phyloP scores from a whole-genome alignment of 1,140 invertebrate species.

The Holcopasites calliopsidis region DNA sequence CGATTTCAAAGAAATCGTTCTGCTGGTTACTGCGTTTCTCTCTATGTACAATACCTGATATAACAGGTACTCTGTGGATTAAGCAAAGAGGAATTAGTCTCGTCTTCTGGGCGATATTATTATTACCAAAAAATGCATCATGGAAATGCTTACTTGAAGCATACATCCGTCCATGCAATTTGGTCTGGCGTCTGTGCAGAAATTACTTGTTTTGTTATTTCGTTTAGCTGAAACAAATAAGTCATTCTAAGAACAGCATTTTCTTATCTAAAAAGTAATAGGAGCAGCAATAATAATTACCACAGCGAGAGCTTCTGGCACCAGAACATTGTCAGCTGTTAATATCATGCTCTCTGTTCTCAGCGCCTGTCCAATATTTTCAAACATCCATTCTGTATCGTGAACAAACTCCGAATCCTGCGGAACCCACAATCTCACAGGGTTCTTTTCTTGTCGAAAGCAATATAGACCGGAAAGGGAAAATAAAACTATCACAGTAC shows the following conservation, averaged over 20 bases:
- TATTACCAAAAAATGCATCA: slow-evolving; percentile 2
- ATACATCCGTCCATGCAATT: slow-evolving; percentile 82
- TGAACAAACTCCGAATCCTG: slow-evolving; percentile 84
- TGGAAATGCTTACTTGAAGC: slow-evolving; percentile 81
- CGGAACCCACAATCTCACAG: slow-evolving; percentile 87
- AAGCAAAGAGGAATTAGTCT: slow-evolving; percentile 26
- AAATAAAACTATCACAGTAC: slow-evolving; percentile 69
- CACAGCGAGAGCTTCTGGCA: slow-evolving; percentile 79
- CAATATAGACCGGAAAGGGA: slow-evolving; percentile 71
- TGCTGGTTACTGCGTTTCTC: slow-evolving; percentile 54
- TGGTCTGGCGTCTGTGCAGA: slow-evolving; percentile 54
- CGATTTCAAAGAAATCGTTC: slow-evolving; percentile 73
- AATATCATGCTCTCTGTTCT: slow-evolving; percentile 83
- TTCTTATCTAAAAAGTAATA: background rate
- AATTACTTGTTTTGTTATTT: slow-evolving; percentile 71
- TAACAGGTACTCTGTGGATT: slow-evolving; percentile 70
- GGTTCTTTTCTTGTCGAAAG: slow-evolving; percentile 82
- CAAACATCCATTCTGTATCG: slow-evolving; percentile 87
- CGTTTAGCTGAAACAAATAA: slow-evolving; percentile 67
- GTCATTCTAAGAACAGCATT: background rate
- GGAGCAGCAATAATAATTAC: slow-evolving; percentile 69
- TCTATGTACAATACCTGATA: slow-evolving; percentile 55
- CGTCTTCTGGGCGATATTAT: background rate
- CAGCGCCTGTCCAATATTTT: slow-evolving; percentile 83
- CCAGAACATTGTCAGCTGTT: slow-evolving; percentile 84